Evolutionary conservation across 2,113 vertebrate genomes (phyloP), one percentile per base, ranked within the genome.

Genomic region (Ahaetulla prasina): DNA sequence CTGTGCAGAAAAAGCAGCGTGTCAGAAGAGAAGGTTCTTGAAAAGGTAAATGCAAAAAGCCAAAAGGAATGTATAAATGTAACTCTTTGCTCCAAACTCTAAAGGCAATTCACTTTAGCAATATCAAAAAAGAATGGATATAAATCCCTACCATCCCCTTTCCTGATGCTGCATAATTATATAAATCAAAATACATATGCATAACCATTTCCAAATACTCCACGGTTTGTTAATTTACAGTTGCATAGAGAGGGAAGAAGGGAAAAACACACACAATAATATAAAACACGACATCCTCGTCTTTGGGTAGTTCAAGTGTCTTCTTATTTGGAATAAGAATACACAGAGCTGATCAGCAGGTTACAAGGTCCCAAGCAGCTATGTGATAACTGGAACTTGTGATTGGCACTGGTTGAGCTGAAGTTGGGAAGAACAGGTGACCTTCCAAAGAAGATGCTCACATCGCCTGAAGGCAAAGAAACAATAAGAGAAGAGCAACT

Each of bases 171-270:
- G 97, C 96, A 95, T 97, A 97, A 80, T 98, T 97, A 97, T 98
- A 98, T 97, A 98, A 98, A 98, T 98, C 97, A 97, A 80, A 97
- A 96, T 97, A 98, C 97, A 98, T 98, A 97, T 95, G 97, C 96
- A 96, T 96, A 96, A 96, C 96, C 95, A 95, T 96, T 97, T 96
- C 97, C 96, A 96, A 97, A 98, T 97, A 98, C 97, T 98, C 98
- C 98, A 98, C 97, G 98, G 97, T 97, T 98, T 96, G 93, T 97
- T 98, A 98, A 98, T 99, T 97, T 99, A 99, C 98, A 99, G 94
- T 98, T 99, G 99, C 99, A 99, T 99, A 99, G 99, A 99, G 98
- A 98, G 97, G 97, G 98, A 97, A 97, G 97, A 98, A 96, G 96
- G 55, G 85, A 93, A 93, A 97, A 97, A 97, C 97, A 97, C 94